Evolutionary conservation across 2,113 vertebrate genomes (phyloP).

Genomic region (Tichodroma muraria): DNA sequence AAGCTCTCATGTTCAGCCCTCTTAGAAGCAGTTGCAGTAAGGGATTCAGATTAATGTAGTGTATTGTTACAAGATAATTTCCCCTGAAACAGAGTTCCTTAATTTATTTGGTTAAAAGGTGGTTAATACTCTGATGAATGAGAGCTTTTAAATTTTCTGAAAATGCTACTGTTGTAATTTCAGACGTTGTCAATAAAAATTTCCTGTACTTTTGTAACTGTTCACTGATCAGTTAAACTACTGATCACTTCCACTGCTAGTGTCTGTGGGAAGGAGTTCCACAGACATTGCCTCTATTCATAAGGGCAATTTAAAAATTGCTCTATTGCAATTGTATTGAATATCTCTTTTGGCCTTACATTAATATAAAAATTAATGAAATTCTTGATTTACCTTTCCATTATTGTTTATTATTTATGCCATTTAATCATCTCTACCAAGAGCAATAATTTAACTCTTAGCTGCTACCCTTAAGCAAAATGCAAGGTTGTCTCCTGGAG

Average conservation of each 20-base stretch:
- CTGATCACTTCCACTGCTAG: neutral
- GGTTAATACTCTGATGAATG: neutral
- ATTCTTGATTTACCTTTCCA: neutral
- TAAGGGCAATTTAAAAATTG: neutral
- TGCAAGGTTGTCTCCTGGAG: neutral
- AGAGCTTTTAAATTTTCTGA: neutral
- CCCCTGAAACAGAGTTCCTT: neutral
- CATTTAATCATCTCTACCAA: neutral
- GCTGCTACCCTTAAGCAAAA: neutral
- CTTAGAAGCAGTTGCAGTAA: neutral
- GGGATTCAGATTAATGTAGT: neutral
- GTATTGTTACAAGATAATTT: neutral
- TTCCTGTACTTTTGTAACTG: neutral
- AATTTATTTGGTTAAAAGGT: neutral
- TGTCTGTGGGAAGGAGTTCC: neutral
- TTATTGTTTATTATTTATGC: neutral
- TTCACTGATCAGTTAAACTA: no score
- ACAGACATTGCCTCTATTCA: neutral
- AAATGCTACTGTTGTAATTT: neutral
- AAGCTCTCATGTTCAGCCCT: neutral
- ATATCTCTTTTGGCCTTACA: neutral
- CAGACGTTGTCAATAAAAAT: neutral
- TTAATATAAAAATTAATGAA: neutral
- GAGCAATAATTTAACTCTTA: neutral
- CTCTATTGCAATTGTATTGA: neutral